These are phyloP conservation scores for Salvator merianae DNA, from an alignment of 2,113 vertebrate genomes.

Conservation along the genomic window DNA sequence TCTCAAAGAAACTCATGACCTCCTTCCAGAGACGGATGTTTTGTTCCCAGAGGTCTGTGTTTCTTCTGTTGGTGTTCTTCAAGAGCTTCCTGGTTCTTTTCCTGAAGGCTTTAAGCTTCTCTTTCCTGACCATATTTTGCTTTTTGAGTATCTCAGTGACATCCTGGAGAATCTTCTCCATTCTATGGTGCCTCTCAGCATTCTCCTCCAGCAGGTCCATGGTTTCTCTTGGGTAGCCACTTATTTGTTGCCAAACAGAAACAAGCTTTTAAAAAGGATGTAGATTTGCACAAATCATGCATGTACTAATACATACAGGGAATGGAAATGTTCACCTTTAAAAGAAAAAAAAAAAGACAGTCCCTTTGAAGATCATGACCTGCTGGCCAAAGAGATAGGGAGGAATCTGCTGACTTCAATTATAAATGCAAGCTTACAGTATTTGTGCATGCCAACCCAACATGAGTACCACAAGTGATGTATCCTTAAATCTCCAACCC, in stretches of 20 bases:
- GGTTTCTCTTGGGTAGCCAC: neutral
- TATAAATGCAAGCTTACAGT: too few species aligned
- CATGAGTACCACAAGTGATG: too few species aligned
- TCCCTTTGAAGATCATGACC: too few species aligned
- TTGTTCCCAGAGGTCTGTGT: neutral
- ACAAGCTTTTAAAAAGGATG: too few species aligned
- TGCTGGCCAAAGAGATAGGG: too few species aligned
- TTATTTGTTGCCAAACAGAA: neutral
- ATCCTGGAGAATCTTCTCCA: neutral
- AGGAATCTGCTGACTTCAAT: too few species aligned
- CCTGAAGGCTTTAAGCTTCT: slow-evolving; percentile 4
- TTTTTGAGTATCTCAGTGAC: slow-evolving; percentile 32
- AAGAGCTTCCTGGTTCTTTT: neutral
- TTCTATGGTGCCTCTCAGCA: slow-evolving; percentile 5
- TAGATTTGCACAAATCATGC: too few species aligned
- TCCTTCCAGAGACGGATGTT: neutral
- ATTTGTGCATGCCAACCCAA: too few species aligned
- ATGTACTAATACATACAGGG: too few species aligned
- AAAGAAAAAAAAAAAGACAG: too few species aligned
- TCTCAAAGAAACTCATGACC: neutral
- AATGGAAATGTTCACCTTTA: too few species aligned
- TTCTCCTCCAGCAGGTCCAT: slow-evolving; percentile 20
- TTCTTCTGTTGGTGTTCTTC: slow-evolving; percentile 16
- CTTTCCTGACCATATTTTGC: slow-evolving; percentile 1
- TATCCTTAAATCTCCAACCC: too few species aligned